Evolutionary conservation across 2,888 invertebrate genomes (phyloP).

Genomic region (Alloplasta piceator): DNA sequence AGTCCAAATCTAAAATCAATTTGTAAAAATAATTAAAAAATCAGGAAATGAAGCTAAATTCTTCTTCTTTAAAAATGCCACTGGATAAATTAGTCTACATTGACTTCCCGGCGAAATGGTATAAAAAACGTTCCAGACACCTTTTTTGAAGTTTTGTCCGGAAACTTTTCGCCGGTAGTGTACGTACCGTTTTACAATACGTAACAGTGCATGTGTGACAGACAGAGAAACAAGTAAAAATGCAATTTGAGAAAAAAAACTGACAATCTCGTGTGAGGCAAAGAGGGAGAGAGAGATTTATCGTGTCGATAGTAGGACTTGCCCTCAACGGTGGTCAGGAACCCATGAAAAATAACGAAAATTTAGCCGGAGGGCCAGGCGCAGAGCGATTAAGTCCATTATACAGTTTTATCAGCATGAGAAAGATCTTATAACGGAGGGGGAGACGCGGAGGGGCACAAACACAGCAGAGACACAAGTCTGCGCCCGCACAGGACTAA

Average conservation of each 20-base stretch:
- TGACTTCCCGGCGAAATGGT: no score
- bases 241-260: conserved; percentile 17
- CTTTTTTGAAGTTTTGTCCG: no score
- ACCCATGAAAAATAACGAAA: conserved; percentile 82
- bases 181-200: no score
- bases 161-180: no score
- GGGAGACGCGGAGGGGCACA: not conserved
- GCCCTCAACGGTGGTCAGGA: conserved; percentile 72
- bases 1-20: no score
- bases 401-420: conserved; percentile 83
- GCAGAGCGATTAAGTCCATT: conserved; percentile 82
- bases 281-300: conserved; percentile 71
- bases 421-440: conserved; percentile 81
- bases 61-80: no score
- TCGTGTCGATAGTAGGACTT: conserved; percentile 74
- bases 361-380: conserved; percentile 77
- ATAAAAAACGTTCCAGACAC: no score
- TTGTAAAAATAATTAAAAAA: no score
- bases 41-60: no score
- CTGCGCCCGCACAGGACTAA: conserved; percentile 68
- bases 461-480: conserved; percentile 61
- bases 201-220: not conserved
- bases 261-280: conserved; percentile 21
- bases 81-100: no score
- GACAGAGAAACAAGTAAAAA: no score